Evolutionary conservation across 2,113 vertebrate genomes (phyloP), one percentile per base, ranked within the genome.

Genomic region (Engystomops pustulosus): DNA sequence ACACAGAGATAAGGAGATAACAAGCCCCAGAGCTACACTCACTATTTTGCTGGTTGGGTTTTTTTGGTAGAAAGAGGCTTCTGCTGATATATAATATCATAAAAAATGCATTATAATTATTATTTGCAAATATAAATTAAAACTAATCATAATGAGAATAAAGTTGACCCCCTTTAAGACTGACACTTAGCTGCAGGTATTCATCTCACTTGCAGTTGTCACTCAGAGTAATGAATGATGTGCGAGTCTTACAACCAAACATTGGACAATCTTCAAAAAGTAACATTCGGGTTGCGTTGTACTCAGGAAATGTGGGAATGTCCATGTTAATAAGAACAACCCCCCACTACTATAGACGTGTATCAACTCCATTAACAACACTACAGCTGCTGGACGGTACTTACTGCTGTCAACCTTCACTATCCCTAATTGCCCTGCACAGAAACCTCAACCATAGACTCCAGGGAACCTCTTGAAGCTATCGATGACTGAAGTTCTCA

Each of bases 191-290:
- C 15, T 67, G 27, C 30, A 67, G 3, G 10, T 14, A 27, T 27
- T n/a, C 27, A 23, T 71, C 53, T 15, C 44, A 58, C 34, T 82
- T 58, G 23, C 60, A 60, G 25, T 47, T 65, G 81, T 74, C 75
- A 23, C 55, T 41, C 55, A 12, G 32, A 47, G 36, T 47, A 83
- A 83, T 83, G 71, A 84, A 84, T 76, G 27, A 36, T 84, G 58
- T 18, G 45, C 47, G 14, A 72, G 8, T 12, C 74, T 60, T 27
- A 20, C 20, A 83, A n/a, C 30, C 49, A 76, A 83, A 65, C 55
- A 51, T 34, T 10, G 11, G 27, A 36, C 30, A 34, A 84, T 27
- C 81, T 68, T 60, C 18, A 60, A 51, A 47, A 70, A 47, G 41
- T n/a, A 47, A 62, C 38, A 83, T 47, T 32, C 49, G n/a, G 81